These are phyloP conservation scores for Ridgeia piscesae DNA, from an alignment of 1,140 invertebrate genomes.

Conservation along the genomic window DNA sequence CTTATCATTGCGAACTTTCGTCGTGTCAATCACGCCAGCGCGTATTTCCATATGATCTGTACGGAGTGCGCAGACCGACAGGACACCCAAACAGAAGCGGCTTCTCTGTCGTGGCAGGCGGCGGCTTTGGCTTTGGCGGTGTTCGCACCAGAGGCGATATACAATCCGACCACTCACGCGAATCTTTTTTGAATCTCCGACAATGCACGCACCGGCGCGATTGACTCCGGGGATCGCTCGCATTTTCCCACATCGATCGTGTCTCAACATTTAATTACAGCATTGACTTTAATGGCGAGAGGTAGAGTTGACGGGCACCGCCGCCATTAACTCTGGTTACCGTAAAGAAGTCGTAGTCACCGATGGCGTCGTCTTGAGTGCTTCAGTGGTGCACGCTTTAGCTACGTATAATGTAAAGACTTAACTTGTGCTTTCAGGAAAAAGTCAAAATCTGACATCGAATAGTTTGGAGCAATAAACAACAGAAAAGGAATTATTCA, in stretches of 20 bases:
- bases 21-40: not conserved
- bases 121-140: not conserved
- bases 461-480: not conserved
- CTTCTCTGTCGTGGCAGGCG: not conserved
- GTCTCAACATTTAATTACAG: not conserved
- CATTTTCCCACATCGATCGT: conserved; percentile 4
- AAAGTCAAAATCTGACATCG: not conserved
- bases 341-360: not conserved
- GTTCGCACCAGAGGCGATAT: not conserved
- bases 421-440: not conserved
- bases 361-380: not conserved
- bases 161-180: not conserved
- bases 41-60: not conserved
- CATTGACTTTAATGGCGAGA: not conserved
- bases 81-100: not conserved
- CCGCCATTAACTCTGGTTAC: not conserved
- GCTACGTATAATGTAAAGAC: not conserved
- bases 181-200: not conserved
- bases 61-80: not conserved
- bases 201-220: not conserved
- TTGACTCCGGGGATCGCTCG: not conserved
- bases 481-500: too few species aligned
- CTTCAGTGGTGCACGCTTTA: not conserved
- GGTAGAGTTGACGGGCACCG: not conserved
- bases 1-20: not conserved